phyloP scores from a whole-genome alignment of 2,797 vertebrate genomes.

The Enteromius treurensis region DNA sequence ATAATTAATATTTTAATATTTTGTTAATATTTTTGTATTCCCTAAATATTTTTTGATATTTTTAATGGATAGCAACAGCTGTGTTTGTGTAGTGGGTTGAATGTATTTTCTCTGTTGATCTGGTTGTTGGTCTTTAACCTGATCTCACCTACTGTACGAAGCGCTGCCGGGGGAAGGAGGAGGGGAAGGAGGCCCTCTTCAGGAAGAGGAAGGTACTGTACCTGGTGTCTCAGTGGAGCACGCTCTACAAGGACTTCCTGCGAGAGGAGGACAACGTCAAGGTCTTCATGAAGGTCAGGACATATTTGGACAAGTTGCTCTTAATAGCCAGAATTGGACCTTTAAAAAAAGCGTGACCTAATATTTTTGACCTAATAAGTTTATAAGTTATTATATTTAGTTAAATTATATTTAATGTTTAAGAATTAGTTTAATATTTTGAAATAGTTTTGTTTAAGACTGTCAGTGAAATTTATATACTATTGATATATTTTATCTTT shows the following conservation, averaged over 20 bases:
- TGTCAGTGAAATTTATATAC: neutral
- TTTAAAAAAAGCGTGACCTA: neutral
- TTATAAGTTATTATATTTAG: neutral
- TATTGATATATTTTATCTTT: neutral
- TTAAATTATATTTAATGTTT: neutral
- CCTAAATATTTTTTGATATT: neutral
- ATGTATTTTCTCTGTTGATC: neutral
- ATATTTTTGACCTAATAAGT: too few species aligned
- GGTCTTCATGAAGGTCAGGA: slow-evolving; percentile 91
- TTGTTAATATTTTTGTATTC: neutral
- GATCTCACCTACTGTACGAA: slow-evolving; percentile 89
- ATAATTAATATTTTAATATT: too few species aligned
- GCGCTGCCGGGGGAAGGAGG: slow-evolving; percentile 89
- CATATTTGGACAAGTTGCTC: neutral
- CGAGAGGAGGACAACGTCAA: slow-evolving; percentile 94
- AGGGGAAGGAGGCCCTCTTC: slow-evolving; percentile 87
- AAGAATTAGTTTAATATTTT: neutral
- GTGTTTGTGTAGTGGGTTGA: neutral
- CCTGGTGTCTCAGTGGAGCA: slow-evolving; percentile 94
- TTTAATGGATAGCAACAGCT: neutral
- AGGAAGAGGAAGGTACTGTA: slow-evolving; percentile 95
- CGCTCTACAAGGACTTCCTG: slow-evolving; percentile 94
- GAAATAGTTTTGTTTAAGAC: neutral
- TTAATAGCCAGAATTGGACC: neutral
- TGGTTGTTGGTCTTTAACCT: slow-evolving; percentile 70